Evolutionary conservation across 2,113 vertebrate genomes (phyloP).

Genomic region (Orthonyx spaldingii): DNA sequence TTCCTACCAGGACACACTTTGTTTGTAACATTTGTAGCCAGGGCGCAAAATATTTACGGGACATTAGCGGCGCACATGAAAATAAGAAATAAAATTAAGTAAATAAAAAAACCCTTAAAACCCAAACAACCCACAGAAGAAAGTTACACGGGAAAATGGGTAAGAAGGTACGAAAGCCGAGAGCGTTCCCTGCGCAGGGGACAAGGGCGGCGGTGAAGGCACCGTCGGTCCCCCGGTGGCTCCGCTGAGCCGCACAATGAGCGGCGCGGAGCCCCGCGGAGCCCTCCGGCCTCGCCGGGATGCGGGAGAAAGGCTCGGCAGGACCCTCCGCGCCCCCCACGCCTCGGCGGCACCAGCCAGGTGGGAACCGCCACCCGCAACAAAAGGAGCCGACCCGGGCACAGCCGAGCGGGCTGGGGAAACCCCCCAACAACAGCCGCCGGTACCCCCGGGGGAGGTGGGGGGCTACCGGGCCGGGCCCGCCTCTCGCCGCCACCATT

Average conservation of each 20-base stretch:
- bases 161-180: background rate
- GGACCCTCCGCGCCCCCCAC: background rate
- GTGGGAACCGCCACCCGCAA: background rate
- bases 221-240: background rate
- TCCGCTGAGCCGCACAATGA: background rate
- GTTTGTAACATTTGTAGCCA: background rate
- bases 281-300: background rate
- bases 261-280: background rate
- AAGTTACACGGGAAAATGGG: background rate
- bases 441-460: background rate
- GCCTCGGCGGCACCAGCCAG: background rate
- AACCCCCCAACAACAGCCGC: background rate
- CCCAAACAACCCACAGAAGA: background rate
- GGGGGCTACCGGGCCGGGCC: background rate
- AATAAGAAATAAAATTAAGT: background rate
- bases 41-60: conserved; percentile 30
- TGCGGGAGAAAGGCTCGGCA: background rate
- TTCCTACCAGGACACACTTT: conserved; percentile 26
- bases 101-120: background rate
- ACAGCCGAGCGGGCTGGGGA: background rate
- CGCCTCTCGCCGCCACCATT: conserved; percentile 66
- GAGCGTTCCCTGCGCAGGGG: background rate
- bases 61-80: background rate
- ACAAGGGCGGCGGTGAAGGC: background rate
- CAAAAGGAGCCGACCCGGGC: background rate